Evolutionary conservation across 1,140 invertebrate genomes (phyloP).

Genomic region (Lasioglossum albipes): DNA sequence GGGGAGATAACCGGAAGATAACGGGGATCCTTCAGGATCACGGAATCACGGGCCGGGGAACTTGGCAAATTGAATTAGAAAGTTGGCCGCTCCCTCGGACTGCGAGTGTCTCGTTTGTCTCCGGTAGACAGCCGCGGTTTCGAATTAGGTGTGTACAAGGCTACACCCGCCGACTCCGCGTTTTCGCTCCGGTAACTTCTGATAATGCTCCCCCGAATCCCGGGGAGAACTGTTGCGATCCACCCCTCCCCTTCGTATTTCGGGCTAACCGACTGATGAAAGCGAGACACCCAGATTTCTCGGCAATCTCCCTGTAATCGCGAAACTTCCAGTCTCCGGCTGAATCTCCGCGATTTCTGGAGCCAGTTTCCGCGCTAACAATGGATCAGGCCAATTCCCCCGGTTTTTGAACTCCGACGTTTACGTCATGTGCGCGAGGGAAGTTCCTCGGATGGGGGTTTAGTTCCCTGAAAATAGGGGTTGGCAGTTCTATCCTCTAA

Average conservation of each 20-base stretch:
- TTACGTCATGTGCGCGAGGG: too few relatives aligned
- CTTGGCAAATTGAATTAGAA: conserved; percentile 70
- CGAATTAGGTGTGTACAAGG: conserved; percentile 39
- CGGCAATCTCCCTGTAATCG: background rate
- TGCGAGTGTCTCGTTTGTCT: conserved; percentile 60
- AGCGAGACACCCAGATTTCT: background rate
- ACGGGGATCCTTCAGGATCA: conserved; percentile 49
- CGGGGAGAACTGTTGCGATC: background rate
- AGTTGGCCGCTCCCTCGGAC: conserved; percentile 60
- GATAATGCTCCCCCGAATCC: background rate
- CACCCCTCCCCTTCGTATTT: background rate
- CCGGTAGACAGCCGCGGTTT: conserved; percentile 14
- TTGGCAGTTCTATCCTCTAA: too few relatives aligned
- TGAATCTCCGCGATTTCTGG: too few relatives aligned
- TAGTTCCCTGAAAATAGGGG: too few relatives aligned
- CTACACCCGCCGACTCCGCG: conserved; percentile 4
- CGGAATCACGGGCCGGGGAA: conserved; percentile 57
- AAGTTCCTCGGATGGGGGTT: too few relatives aligned
- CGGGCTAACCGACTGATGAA: background rate
- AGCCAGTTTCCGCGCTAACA: too few relatives aligned
- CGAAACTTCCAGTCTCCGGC: background rate
- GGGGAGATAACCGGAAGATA: conserved; percentile 46
- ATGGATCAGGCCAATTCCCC: too few relatives aligned
- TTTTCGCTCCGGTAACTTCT: conserved; percentile 30
- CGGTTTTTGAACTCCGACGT: too few relatives aligned